Conservation (phyloP, 2,888 invertebrate genomes). For the Monopis laevigella region DNA sequence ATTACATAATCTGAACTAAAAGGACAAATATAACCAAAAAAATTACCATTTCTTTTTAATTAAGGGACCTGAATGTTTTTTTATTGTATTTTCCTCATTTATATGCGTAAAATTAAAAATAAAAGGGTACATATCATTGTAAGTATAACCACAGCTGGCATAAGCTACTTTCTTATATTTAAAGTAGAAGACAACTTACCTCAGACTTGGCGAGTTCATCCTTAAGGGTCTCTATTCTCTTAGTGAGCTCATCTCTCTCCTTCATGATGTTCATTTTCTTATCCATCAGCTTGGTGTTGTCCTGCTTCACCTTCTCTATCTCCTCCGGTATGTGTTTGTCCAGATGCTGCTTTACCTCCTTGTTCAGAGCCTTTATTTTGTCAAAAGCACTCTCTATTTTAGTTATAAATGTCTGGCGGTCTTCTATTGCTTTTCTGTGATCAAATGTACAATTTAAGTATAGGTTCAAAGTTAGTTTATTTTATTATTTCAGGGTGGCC, state of each 20-base stretch:
- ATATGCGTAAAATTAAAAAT: too few species aligned
- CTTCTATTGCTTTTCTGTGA: conserved; percentile 44
- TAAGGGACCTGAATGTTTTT: too few species aligned
- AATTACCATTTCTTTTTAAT: too few species aligned
- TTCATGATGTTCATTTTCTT: conserved; percentile 53
- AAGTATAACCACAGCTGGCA: too few species aligned
- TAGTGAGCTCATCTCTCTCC: conserved; percentile 49
- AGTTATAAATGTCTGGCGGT: conserved; percentile 45
- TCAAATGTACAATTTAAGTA: too few species aligned
- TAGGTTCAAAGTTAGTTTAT: too few species aligned
- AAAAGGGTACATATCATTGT: too few species aligned
- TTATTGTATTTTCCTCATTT: too few species aligned
- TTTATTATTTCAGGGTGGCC: too few species aligned
- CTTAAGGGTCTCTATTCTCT: conserved; percentile 63
- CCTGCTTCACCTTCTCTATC: conserved; percentile 57
- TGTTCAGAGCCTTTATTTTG: conserved; percentile 61
- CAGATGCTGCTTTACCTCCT: conserved; percentile 65
- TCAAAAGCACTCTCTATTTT: conserved; percentile 48
- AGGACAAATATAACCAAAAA: too few species aligned
- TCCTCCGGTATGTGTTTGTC: conserved; percentile 62
- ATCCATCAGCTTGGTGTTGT: conserved; percentile 53
- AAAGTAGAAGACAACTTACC: conserved; percentile 33
- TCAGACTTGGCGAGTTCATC: conserved; percentile 68
- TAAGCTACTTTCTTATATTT: too few species aligned
- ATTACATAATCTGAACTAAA: too few species aligned